phyloP scores from a whole-genome alignment of 2,888 invertebrate species.

The Apamea anceps region DNA sequence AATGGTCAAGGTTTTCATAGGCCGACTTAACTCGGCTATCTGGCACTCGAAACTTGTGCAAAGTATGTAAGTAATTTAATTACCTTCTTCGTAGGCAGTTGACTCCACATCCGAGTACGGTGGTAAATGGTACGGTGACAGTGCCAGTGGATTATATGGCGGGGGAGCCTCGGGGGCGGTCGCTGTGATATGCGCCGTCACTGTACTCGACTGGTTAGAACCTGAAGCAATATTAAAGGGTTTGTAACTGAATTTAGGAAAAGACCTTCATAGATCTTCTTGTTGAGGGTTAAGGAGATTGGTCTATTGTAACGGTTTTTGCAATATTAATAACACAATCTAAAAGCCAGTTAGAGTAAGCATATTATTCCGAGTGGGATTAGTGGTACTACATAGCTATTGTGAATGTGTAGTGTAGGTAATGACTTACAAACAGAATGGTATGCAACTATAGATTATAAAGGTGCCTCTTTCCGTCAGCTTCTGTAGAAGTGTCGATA shows the following conservation, averaged over 20 bases:
- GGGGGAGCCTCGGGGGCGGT: constrained; percentile 81
- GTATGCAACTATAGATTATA: not conserved
- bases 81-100: constrained; percentile 48
- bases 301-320: constrained; percentile 6
- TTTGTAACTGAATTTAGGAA: not conserved
- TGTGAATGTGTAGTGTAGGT: not conserved
- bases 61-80: not conserved
- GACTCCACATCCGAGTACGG: constrained; percentile 43
- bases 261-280: not conserved
- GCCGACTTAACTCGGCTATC: not conserved
- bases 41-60: not conserved
- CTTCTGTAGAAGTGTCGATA: not conserved
- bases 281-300: not conserved
- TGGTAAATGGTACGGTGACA: constrained; percentile 57
- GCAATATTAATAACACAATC: not conserved
- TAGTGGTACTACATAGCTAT: not conserved
- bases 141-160: constrained; percentile 76
- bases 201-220: constrained; percentile 53
- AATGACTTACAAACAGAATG: not conserved
- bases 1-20: constrained; percentile 17
- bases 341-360: not conserved
- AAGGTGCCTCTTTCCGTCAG: constrained; percentile 14
- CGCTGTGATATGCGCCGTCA: constrained; percentile 59
- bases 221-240: constrained; percentile 31
- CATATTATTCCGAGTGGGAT: not conserved